phyloP scores from a whole-genome alignment of 2,797 vertebrate species.

The Amblyopsis hoosieri region DNA sequence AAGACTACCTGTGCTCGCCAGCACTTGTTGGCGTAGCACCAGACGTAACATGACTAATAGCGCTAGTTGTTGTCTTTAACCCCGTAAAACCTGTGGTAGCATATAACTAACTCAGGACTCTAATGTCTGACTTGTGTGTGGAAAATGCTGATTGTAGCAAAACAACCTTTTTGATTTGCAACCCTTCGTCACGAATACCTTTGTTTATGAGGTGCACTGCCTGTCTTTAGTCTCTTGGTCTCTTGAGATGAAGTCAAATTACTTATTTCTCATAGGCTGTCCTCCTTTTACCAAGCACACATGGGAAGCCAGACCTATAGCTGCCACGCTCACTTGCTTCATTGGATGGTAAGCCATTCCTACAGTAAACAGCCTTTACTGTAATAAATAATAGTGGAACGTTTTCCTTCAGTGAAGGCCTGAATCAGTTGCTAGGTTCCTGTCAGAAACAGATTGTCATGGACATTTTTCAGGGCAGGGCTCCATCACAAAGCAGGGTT shows the following conservation, averaged over 20 bases:
- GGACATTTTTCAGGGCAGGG: slow-evolving; percentile 19
- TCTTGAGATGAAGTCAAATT: slow-evolving; percentile 47
- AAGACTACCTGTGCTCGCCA: slow-evolving; percentile 22
- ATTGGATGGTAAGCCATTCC: slow-evolving; percentile 21
- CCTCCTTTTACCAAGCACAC: slow-evolving; percentile 61
- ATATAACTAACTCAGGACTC: slow-evolving; percentile 22
- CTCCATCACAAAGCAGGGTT: slow-evolving; percentile 2
- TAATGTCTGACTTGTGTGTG: slow-evolving; percentile 14
- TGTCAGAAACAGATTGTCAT: not conserved
- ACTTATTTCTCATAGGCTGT: slow-evolving; percentile 59
- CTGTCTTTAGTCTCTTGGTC: slow-evolving; percentile 42
- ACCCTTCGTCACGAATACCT: slow-evolving; percentile 34
- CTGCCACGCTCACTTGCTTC: slow-evolving; percentile 32
- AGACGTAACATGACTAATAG: slow-evolving; percentile 8
- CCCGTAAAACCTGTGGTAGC: slow-evolving; percentile 17
- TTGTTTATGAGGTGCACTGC: slow-evolving; percentile 52
- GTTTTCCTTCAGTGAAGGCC: not conserved
- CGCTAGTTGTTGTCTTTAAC: slow-evolving; percentile 14
- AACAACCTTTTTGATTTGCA: slow-evolving; percentile 19
- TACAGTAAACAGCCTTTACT: slow-evolving; percentile 24
- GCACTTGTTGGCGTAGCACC: slow-evolving; percentile 14
- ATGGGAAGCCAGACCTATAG: slow-evolving; percentile 51
- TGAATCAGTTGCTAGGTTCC: too few relatives aligned
- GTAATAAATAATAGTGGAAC: not conserved
- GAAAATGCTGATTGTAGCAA: slow-evolving; percentile 45